Percentiles rank a stretch among this genome's conserved stretches.
These are phyloP conservation scores for Chloroclysta siterata DNA, from an alignment of 2,888 invertebrate genomes.

Conservation along the genomic window DNA sequence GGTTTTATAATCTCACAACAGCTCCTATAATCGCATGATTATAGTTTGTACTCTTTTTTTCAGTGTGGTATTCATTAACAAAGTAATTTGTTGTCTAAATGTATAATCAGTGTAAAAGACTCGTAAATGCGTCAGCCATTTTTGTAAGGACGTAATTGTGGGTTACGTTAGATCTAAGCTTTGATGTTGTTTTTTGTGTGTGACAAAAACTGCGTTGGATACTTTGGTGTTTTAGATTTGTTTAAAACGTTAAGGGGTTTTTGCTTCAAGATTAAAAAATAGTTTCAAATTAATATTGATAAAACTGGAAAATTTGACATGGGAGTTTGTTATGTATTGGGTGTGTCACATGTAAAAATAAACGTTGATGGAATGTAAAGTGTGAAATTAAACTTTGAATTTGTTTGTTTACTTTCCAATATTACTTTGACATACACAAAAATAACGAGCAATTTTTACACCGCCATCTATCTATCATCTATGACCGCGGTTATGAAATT, in stretches of 20 bases:
- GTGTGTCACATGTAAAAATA: no score
- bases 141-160: conserved; percentile 71
- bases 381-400: no score
- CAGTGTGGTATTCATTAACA: conserved; percentile 78
- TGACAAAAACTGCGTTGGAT: conserved; percentile 29
- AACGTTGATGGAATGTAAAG: no score
- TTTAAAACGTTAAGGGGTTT: not conserved
- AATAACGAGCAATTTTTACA: no score
- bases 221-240: conserved; percentile 8
- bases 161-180: conserved; percentile 52
- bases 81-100: conserved; percentile 62
- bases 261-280: no score
- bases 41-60: conserved; percentile 73
- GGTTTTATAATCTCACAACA: conserved; percentile 68
- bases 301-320: no score
- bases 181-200: conserved; percentile 30
- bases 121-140: conserved; percentile 58
- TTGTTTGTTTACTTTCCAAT: no score
- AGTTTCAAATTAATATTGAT: no score
- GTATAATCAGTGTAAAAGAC: conserved; percentile 67
- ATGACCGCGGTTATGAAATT: no score
- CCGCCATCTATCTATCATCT: no score
- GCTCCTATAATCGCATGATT: conserved; percentile 78
- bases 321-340: no score
- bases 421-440: no score